These are phyloP conservation scores for Melanargia galathea DNA, from an alignment of 2,888 invertebrate species.

Conservation along the genomic window DNA sequence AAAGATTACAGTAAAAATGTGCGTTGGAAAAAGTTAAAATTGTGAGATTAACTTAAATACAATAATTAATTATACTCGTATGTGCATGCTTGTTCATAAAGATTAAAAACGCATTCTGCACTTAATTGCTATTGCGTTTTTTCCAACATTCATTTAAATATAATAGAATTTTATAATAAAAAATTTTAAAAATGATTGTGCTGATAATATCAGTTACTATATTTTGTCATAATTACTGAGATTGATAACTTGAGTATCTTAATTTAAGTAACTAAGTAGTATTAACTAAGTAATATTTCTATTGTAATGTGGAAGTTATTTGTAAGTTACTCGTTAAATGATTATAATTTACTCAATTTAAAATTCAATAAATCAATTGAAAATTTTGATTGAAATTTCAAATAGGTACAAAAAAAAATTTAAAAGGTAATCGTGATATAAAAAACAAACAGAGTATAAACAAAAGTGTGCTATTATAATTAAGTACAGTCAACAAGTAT, in stretches of 20 bases:
- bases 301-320: too few species aligned
- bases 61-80: neutral
- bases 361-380: too few species aligned
- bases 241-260: too few species aligned
- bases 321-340: too few species aligned
- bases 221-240: too few species aligned
- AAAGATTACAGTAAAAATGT: neutral
- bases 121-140: slow-evolving; percentile 18
- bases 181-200: neutral
- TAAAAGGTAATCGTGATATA: too few species aligned
- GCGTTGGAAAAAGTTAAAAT: neutral
- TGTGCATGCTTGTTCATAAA: neutral
- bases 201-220: neutral
- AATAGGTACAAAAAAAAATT: too few species aligned
- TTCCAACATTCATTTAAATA: slow-evolving; percentile 5
- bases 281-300: too few species aligned
- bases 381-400: too few species aligned
- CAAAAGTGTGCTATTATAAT: neutral
- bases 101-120: slow-evolving; percentile 3
- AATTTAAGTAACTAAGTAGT: too few species aligned
- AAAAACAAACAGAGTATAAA: slow-evolving; percentile 1
- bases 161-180: too few species aligned
- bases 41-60: slow-evolving; percentile 7
- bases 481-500: slow-evolving; percentile 19
- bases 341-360: too few species aligned